A percentile compares a stretch with the other conserved stretches of the same genome.
These are phyloP conservation scores for Ferdinandea cuprea DNA, from an alignment of 2,888 invertebrate species.

Conservation along the genomic window DNA sequence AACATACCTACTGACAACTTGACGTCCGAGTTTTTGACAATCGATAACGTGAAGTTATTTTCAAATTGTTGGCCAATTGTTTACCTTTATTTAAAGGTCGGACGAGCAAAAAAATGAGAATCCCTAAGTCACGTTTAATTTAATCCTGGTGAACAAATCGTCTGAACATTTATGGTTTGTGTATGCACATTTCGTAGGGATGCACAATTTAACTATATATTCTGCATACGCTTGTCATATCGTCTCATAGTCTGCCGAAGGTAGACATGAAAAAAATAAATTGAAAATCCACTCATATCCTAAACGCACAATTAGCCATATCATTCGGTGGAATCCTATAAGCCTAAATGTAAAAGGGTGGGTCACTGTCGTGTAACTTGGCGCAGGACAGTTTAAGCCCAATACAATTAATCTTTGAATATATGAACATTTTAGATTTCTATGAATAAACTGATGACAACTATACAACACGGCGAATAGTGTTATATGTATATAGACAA, in stretches of 20 bases:
- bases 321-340: neutral
- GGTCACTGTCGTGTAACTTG: conserved; percentile 13
- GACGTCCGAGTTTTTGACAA: too few species aligned
- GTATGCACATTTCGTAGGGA: too few species aligned
- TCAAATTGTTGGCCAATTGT: too few species aligned
- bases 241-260: neutral
- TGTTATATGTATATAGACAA: neutral
- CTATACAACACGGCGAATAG: neutral
- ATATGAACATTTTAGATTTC: neutral
- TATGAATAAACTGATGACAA: neutral
- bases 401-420: neutral
- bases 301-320: neutral
- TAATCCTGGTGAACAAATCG: too few species aligned
- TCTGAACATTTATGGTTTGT: too few species aligned
- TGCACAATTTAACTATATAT: too few species aligned
- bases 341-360: conserved; percentile 23
- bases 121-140: too few species aligned
- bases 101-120: too few species aligned
- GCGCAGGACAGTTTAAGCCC: conserved; percentile 23
- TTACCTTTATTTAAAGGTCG: too few species aligned
- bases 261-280: neutral
- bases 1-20: too few species aligned
- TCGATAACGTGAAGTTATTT: too few species aligned
- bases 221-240: too few species aligned
- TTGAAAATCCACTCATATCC: neutral